Percentiles rank a stretch among this genome's conserved stretches.
These are phyloP conservation scores for Ciona savignyi DNA, from an alignment of 23 tunicate species.

Conservation along the genomic window DNA sequence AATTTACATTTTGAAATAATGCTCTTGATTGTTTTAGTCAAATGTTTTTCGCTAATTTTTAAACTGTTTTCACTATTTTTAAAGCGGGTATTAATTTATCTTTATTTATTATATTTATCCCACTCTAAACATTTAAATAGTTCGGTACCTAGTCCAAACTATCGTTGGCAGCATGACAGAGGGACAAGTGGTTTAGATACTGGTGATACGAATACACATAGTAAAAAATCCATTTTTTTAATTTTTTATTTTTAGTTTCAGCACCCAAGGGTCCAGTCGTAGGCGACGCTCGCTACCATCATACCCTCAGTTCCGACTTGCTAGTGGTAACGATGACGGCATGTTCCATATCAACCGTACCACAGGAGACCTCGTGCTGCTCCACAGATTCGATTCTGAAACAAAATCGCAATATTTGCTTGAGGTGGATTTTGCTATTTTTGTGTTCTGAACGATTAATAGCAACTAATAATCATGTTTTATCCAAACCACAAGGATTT, in stretches of 20 bases:
- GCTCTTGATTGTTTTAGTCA: not conserved
- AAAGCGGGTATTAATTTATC: too few relatives aligned
- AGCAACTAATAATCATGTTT: too few relatives aligned
- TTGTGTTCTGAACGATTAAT: too few relatives aligned
- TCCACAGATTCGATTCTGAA: conserved; percentile 34
- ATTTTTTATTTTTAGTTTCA: conserved; percentile 30
- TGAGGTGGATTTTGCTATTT: conserved; percentile 20
- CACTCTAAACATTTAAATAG: not conserved
- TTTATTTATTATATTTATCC: not conserved
- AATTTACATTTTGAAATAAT: too few relatives aligned
- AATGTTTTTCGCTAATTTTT: too few relatives aligned
- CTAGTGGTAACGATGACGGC: conserved; percentile 30
- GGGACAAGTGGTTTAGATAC: too few relatives aligned
- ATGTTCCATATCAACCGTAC: conserved; percentile 28
- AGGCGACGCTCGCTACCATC: conserved; percentile 23
- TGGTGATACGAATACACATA: too few relatives aligned
- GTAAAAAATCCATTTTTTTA: too few relatives aligned
- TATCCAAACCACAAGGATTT: too few relatives aligned
- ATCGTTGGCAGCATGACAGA: too few relatives aligned
- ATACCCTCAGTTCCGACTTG: conserved; percentile 21
- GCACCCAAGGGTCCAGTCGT: not conserved
- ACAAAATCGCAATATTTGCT: conserved; percentile 24
- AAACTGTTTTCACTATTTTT: too few relatives aligned
- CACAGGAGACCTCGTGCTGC: conserved; percentile 29
- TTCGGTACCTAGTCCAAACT: too few relatives aligned